Evolutionary conservation across 1,140 invertebrate species (phyloP), one percentile per base, ranked within the genome.

Genomic region (Aphidius ervi): DNA sequence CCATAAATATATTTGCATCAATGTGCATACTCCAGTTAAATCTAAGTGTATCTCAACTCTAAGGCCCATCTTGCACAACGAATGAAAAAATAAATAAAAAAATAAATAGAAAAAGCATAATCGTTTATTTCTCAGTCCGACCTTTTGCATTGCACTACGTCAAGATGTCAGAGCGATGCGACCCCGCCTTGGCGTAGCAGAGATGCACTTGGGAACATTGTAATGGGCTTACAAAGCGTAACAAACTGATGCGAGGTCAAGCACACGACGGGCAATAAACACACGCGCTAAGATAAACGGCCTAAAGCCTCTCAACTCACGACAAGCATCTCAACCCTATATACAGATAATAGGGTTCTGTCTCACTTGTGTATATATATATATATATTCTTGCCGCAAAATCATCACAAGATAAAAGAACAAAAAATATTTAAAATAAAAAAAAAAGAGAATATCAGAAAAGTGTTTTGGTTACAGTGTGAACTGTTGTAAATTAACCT

Each of bases 141-240:
- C 72, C 76, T 79, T 54, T 78, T 77, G 74, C 74, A 65, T 74
- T 71, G 74, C 76, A 79, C 74, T 78, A 80, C 77, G 75, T 80
- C 77, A 80, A 79, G 73, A 77, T 77, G 77, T 79, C 78, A 77
- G 77, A 73, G 20, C 41, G 20, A 48, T 70, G 67, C 71, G 71
- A 78, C 73, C 74, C 74, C 74, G 73, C 74, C 75, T 74, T 72
- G 69, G 72, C 71, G 69, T 69, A 69, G 63, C 66, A 64, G 67
- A 74, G 69, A 76, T 76, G 69, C 73, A 77, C 75, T 76, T 76
- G 72, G 73, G 76, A 77, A 62, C 70, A 70, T 65, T 76, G 72
- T 80, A 79, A 79, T 80, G 74, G 77, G 74, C 74, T 79, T 76
- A 80, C 78, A 80, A 80, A 80, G 76, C 78, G 74, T 78, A 80